phyloP scores from a whole-genome alignment of 2,113 vertebrate species.

The Oxyura jamaicensis region DNA sequence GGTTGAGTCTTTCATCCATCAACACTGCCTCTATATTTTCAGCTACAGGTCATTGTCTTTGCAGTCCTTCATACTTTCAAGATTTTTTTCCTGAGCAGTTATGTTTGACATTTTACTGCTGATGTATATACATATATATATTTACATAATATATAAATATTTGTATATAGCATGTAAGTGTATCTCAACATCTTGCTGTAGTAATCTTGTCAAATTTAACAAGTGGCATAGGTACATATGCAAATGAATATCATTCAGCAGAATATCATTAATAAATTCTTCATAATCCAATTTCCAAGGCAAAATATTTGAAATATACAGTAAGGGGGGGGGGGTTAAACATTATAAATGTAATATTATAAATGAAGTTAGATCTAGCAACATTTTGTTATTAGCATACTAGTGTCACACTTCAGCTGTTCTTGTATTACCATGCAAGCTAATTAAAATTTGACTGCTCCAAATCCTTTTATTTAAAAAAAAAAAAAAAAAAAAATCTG shows the following conservation, averaged over 20 bases:
- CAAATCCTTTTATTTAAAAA: too few relatives aligned
- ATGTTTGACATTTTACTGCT: background rate
- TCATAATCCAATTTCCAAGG: background rate
- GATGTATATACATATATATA: background rate
- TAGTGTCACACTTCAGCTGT: background rate
- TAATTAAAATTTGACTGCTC: background rate
- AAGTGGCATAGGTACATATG: background rate
- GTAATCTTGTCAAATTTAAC: background rate
- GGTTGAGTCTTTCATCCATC: background rate
- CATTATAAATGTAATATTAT: accelerated
- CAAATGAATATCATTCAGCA: background rate
- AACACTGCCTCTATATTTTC: accelerated
- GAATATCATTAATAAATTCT: background rate
- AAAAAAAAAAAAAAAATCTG: too few relatives aligned
- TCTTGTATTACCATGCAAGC: background rate
- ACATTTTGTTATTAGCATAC: background rate
- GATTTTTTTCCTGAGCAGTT: background rate
- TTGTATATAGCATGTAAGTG: accelerated
- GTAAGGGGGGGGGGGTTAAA: background rate
- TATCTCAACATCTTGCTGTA: background rate
- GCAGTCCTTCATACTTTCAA: background rate
- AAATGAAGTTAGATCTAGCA: background rate
- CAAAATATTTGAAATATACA: background rate
- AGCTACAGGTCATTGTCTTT: background rate
- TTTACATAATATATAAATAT: too few relatives aligned